These are phyloP conservation scores for Typhlichthys eigenmanni DNA, from an alignment of 2,797 vertebrate species.

Conservation along the genomic window DNA sequence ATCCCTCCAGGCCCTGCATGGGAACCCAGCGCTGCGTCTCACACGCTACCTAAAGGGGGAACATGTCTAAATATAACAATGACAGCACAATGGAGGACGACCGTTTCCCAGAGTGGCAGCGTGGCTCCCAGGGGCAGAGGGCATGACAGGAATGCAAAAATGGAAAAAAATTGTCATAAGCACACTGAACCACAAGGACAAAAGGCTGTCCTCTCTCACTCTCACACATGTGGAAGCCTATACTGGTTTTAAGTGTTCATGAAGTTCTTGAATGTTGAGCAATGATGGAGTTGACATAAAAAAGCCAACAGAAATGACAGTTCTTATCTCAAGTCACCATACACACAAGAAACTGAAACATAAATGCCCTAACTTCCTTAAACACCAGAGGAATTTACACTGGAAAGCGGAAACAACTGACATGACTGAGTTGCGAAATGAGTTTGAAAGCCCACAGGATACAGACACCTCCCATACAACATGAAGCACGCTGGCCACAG, in stretches of 20 bases:
- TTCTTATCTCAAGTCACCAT: too few relatives aligned
- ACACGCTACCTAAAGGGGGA: slow-evolving; percentile 19
- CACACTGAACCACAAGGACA: slow-evolving; percentile 53
- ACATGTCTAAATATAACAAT: slow-evolving; percentile 65
- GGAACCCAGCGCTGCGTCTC: slow-evolving; percentile 24
- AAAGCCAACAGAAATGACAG: too few relatives aligned
- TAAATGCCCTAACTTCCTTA: too few relatives aligned
- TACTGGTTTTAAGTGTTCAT: slow-evolving; percentile 10
- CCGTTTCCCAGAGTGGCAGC: slow-evolving; percentile 55
- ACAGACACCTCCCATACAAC: too few relatives aligned
- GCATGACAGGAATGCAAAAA: slow-evolving; percentile 57
- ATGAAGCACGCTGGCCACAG: too few relatives aligned
- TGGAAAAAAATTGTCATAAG: slow-evolving; percentile 62
- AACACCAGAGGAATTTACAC: too few relatives aligned
- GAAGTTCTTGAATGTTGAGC: too few relatives aligned
- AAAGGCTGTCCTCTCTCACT: slow-evolving; percentile 49
- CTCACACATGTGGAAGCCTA: slow-evolving; percentile 47
- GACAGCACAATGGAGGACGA: slow-evolving; percentile 41
- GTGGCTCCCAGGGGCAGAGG: slow-evolving; percentile 49
- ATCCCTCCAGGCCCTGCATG: slow-evolving; percentile 34
- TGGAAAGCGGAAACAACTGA: too few relatives aligned
- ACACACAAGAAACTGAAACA: too few relatives aligned
- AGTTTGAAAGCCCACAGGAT: too few relatives aligned
- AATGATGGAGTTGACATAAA: too few relatives aligned
- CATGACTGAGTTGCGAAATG: too few relatives aligned